Evolutionary conservation across 1,140 invertebrate genomes (phyloP), one percentile per base, ranked within the genome.

Genomic region (Megalonaias nervosa): DNA sequence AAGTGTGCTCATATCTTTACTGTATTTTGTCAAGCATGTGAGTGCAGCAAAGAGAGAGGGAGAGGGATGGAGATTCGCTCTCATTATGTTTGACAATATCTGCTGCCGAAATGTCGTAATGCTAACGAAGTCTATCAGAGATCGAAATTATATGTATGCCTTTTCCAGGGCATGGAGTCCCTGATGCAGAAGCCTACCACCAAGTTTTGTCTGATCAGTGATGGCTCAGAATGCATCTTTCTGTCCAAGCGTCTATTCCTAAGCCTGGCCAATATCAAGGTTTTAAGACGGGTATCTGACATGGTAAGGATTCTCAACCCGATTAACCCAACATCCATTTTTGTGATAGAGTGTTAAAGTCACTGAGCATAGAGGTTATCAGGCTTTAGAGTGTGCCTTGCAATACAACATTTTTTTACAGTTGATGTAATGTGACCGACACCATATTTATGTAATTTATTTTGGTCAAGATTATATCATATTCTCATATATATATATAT

Each of bases 201-300:
- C 15, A 60, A 62, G 6, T 62, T 86, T 19, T 86, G 82, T 60
- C 69, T 89, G 21, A 81, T 88, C 13, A 88, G 87, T 56, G 84
- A 87, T 16, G 88, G 87, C 16, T 84, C 85, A 3, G 88, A 89
- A 75, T 87, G 87, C 69, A 82, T 89, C 14, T 81, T 87, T 26
- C 84, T 89, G 55, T 85, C 85, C 56, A 89, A 88, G 71, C 79
- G 83, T 57, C 76, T 89, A 26, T 88, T 89, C 73, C 71, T 85
- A 17, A 80, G 82, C 16, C 79, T 84, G 71, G 86, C 86, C 15
- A 85, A 85, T 65, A 82, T 84, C 31, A 85, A 85, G 69, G 82
- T 86, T 14, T 74, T 85, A 0, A 66, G 85, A 19, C 74, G 84
- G 16, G 83, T 85, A n/a, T 86, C 77, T 23, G 86, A 86, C 61